Conservation (phyloP, 2,888 invertebrate genomes). For the Caradrina kadenii region DNA sequence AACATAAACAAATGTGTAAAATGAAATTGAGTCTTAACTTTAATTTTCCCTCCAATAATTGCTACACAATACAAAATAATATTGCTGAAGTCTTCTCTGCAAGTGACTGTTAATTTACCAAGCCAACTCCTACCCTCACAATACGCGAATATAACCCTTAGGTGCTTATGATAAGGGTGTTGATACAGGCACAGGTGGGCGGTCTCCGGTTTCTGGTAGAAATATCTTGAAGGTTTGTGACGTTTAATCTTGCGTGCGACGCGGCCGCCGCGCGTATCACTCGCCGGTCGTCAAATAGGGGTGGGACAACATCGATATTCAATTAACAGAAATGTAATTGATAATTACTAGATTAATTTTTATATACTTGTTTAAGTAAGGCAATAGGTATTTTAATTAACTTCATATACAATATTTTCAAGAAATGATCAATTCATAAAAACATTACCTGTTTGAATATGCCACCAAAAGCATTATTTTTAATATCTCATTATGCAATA, state of each 20-base stretch:
- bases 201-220: conserved; percentile 71
- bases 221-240: conserved; percentile 87
- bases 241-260: conserved; percentile 90
- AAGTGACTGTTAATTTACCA: conserved; percentile 78
- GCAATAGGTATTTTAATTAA: too few relatives aligned
- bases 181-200: conserved; percentile 63
- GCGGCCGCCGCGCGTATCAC: conserved; percentile 88
- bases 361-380: too few relatives aligned
- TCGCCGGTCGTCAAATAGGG: conserved; percentile 78
- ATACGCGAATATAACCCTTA: conserved; percentile 65
- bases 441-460: too few relatives aligned
- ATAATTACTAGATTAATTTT: too few relatives aligned
- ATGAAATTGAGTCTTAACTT: conserved; percentile 60
- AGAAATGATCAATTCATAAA: too few relatives aligned
- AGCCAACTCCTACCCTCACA: conserved; percentile 32
- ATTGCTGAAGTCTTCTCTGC: conserved; percentile 74
- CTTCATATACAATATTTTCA: too few relatives aligned
- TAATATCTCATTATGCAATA: too few relatives aligned
- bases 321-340: conserved; percentile 8
- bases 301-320: conserved; percentile 59
- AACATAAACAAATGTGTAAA: conserved; percentile 47
- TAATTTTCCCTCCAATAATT: conserved; percentile 70
- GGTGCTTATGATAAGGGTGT: conserved; percentile 58
- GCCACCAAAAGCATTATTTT: too few relatives aligned
- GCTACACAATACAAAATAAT: conserved; percentile 73